Evolutionary conservation across 2,113 vertebrate genomes (phyloP).

Genomic region (Synodontis membranacea): DNA sequence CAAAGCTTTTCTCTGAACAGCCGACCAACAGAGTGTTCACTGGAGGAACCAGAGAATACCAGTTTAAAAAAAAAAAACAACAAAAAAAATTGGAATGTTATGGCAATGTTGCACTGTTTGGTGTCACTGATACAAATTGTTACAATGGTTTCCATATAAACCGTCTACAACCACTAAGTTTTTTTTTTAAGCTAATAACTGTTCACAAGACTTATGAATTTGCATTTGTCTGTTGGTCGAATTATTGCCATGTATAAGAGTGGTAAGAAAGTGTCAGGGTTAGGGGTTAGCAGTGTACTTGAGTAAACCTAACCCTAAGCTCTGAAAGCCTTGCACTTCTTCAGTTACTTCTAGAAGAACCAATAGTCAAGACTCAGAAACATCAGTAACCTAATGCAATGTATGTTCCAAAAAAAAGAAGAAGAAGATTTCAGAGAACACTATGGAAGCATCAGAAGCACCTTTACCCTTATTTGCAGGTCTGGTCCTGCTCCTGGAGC

Average conservation of each 20-base stretch:
- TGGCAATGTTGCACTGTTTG: neutral
- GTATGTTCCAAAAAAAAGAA: neutral
- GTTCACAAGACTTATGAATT: neutral
- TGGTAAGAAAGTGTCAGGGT: neutral
- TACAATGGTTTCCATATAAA: neutral
- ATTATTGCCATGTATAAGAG: neutral
- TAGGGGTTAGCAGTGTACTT: neutral
- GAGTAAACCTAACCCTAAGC: neutral
- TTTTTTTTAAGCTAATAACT: neutral
- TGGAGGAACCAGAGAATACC: slow-evolving; percentile 5
- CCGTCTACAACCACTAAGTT: neutral
- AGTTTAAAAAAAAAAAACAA: too few species aligned
- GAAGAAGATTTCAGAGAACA: neutral
- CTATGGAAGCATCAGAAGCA: neutral
- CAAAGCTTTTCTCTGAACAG: neutral
- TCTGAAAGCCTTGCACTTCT: neutral
- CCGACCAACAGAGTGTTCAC: too few species aligned
- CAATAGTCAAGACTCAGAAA: neutral
- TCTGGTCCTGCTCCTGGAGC: slow-evolving; percentile 91
- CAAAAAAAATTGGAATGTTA: neutral
- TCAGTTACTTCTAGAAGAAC: neutral
- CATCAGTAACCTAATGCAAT: neutral
- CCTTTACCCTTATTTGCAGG: slow-evolving; percentile 81
- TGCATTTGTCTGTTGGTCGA: neutral
- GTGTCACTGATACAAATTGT: neutral